phyloP scores from a whole-genome alignment of 2,888 invertebrate genomes.

The Lysandra coridon region DNA sequence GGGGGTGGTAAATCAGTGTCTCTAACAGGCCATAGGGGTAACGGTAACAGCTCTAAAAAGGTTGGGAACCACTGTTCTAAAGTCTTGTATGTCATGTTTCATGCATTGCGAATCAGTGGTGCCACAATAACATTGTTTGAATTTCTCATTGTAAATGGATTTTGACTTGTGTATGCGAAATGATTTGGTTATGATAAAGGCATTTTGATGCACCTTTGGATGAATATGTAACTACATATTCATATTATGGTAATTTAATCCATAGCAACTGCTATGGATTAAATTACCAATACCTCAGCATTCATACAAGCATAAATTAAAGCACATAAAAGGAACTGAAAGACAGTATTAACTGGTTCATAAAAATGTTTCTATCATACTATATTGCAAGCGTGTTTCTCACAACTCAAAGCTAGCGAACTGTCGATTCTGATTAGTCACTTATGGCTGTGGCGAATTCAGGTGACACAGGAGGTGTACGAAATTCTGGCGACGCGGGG shows the following conservation, averaged over 20 bases:
- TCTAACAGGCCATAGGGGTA: too few relatives aligned
- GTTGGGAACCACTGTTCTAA: too few relatives aligned
- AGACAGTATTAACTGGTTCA: too few relatives aligned
- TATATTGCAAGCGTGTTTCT: conserved; percentile 34
- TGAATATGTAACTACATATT: background rate
- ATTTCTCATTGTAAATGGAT: background rate
- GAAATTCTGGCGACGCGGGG: conserved; percentile 89
- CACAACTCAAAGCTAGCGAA: background rate
- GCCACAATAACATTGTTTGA: conserved; percentile 48
- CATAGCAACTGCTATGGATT: too few relatives aligned
- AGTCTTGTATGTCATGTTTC: background rate
- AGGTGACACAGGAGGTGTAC: conserved; percentile 94
- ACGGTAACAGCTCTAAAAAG: too few relatives aligned
- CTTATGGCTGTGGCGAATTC: conserved; percentile 43
- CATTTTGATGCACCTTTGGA: background rate
- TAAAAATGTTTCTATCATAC: too few relatives aligned
- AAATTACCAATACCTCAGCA: too few relatives aligned
- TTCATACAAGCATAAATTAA: too few relatives aligned
- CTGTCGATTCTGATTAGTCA: background rate
- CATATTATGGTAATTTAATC: too few relatives aligned
- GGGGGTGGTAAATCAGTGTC: too few relatives aligned
- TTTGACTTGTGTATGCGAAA: background rate
- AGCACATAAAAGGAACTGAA: too few relatives aligned
- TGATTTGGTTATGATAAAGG: background rate
- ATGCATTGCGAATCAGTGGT: conserved; percentile 54